Conservation (phyloP, 1,140 invertebrate species). For the Heliconius melpomene region DNA sequence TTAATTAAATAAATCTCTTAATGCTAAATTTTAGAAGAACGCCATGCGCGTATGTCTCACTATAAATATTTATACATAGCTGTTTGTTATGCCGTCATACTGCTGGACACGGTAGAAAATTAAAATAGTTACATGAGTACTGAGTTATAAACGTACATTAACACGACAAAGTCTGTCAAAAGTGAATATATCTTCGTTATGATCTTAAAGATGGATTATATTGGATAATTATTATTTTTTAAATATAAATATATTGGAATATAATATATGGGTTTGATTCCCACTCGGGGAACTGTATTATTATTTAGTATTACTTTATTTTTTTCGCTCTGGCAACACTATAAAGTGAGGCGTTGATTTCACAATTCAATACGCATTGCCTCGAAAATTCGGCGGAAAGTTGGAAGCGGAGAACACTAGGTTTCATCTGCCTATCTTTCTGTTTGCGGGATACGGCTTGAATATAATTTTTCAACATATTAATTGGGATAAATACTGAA, state of each 20-base stretch:
- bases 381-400: too few relatives aligned
- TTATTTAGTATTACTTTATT: too few relatives aligned
- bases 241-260: too few relatives aligned
- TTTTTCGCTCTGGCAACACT: too few relatives aligned
- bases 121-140: constrained; percentile 15
- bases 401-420: too few relatives aligned
- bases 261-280: too few relatives aligned
- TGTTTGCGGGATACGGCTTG: too few relatives aligned
- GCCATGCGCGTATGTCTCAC: not conserved
- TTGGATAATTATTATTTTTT: too few relatives aligned
- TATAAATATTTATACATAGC: constrained; percentile 26
- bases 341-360: too few relatives aligned
- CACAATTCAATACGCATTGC: too few relatives aligned
- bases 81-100: constrained; percentile 31
- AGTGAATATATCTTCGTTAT: not conserved
- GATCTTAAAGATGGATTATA: not conserved
- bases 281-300: too few relatives aligned
- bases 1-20: not conserved
- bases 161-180: not conserved
- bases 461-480: not conserved
- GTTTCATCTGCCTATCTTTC: too few relatives aligned
- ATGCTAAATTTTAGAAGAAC: not conserved
- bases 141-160: constrained; percentile 6
- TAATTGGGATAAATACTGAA: not conserved
- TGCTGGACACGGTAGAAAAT: constrained; percentile 18